Base-by-base conservation (phyloP, 2,888 invertebrate species). In the Eugnorisma glareosa region DNA sequence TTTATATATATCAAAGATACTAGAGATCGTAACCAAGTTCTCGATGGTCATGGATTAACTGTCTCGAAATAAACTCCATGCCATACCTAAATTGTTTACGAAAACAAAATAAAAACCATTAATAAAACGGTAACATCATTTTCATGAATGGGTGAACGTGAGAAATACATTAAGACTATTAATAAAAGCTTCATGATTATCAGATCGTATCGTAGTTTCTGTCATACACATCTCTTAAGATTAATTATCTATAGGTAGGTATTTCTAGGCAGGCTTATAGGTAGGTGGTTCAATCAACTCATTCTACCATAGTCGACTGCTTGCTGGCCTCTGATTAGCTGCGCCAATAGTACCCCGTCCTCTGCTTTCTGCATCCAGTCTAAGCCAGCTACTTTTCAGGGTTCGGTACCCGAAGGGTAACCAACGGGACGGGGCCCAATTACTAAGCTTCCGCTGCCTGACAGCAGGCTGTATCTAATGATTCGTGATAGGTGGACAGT, bases 51-150 rank as follows among this genome's bases (percentile, higher is more conserved):
- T 24, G 7, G 15, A 61, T 54, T 48, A 59, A 21, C 28, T 72
- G 2, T 57, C 64, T 18, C 24, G 43, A 10, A 43, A 69, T 28
- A 66, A 72, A 24, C 73, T 24, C 0, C 5, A 40, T 21, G 43
- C 24, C 24, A 40, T 21, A 51, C 24, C 24, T 40, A 64, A 28
- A 66, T 18, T 35, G 81, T 66, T 74, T 66, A 66, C n/a, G 2
- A 73, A 66, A 66, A 66, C 66, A 67, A 67, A 74, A 51, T 15
- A 67, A 73, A 51, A 54, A 6, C 35, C 75, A 67, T 51, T 59
- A 66, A 66, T 81, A 81, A 57, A 81, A 31, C 24, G 28, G 24
- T 57, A 81, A 43, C 48, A 66, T 72, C 24, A 73, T 40, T 78
- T 40, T 48, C 57, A 51, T 73, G 8, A 72, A 64, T 35, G 59